Evolutionary conservation across 2,888 invertebrate species (phyloP).

Genomic region (Hartigia nigra): DNA sequence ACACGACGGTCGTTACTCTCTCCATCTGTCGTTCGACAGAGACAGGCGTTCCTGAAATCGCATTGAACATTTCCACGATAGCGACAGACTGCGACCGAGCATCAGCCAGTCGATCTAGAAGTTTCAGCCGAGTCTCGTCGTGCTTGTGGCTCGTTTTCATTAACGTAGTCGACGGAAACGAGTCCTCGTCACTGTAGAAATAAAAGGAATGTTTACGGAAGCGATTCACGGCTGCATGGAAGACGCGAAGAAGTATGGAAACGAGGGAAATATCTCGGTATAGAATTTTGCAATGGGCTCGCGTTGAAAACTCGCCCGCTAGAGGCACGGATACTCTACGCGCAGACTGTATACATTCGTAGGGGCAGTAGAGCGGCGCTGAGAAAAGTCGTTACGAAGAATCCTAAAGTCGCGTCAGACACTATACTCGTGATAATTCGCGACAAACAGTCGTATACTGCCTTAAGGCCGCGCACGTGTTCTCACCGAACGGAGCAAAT

Average conservation of each 20-base stretch:
- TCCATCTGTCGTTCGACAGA: not conserved
- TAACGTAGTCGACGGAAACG: not conserved
- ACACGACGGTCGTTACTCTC: not conserved
- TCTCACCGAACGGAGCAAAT: conserved; percentile 43
- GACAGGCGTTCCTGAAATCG: not conserved
- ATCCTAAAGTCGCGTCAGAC: not conserved
- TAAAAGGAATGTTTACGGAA: not conserved
- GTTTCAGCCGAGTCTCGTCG: not conserved
- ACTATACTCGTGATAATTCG: not conserved
- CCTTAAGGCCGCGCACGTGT: conserved; percentile 14
- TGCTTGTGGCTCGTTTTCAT: not conserved
- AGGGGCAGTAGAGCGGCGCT: not conserved
- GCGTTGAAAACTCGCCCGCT: not conserved
- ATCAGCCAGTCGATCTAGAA: not conserved
- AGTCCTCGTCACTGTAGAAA: not conserved
- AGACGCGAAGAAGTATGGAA: not conserved
- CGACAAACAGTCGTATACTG: not conserved
- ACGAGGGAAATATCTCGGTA: not conserved
- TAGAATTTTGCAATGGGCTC: not conserved
- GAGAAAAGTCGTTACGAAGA: not conserved
- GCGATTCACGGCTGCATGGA: not conserved
- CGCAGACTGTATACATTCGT: not conserved
- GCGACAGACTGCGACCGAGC: not conserved
- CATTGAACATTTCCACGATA: not conserved
- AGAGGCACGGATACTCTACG: not conserved